Evolutionary conservation across 23 tunicate species (phyloP).

Genomic region (Diplosoma virens): DNA sequence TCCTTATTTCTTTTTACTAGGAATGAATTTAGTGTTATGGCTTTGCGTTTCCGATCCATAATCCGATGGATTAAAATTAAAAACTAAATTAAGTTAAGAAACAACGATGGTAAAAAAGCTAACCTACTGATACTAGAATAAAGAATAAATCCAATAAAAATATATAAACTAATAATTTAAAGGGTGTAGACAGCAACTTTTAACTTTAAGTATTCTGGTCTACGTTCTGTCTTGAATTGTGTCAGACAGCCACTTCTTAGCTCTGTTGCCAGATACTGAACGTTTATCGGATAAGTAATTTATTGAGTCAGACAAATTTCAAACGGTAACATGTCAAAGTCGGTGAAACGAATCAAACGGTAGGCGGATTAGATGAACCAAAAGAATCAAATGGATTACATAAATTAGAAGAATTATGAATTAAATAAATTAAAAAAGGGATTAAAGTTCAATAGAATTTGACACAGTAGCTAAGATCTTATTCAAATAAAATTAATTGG

Average conservation of each 20-base stretch:
- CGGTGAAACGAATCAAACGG: not conserved
- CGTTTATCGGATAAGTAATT: not conserved
- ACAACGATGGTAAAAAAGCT: not conserved
- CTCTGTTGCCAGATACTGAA: not conserved
- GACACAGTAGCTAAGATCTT: not conserved
- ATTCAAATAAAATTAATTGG: not conserved
- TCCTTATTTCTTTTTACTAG: not conserved
- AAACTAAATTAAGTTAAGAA: not conserved
- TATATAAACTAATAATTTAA: not conserved
- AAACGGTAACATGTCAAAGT: not conserved
- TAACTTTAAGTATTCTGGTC: not conserved
- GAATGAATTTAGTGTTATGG: not conserved
- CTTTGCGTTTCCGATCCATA: not conserved
- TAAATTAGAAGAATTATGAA: not conserved
- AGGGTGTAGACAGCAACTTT: not conserved
- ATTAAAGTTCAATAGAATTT: not conserved
- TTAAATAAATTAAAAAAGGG: not conserved
- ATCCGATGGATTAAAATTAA: not conserved
- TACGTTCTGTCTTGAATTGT: not conserved
- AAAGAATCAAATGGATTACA: not conserved
- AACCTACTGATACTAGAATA: not conserved
- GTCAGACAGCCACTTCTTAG: not conserved
- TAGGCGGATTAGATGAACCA: not conserved
- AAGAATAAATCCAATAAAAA: not conserved
- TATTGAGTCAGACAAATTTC: not conserved